These are phyloP conservation scores for Phallusia fumigata DNA, from an alignment of 23 tunicate genomes.

Conservation along the genomic window DNA sequence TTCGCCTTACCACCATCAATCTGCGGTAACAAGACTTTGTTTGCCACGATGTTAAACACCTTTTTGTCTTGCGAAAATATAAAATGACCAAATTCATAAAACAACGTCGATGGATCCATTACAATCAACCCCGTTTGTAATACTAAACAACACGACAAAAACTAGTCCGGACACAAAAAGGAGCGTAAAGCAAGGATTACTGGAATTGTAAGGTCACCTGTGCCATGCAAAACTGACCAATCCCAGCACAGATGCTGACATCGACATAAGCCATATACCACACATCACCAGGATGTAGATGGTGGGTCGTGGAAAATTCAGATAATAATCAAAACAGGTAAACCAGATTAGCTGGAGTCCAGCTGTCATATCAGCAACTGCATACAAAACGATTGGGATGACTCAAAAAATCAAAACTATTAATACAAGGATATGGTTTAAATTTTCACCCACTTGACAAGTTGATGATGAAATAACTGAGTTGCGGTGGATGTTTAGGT, in stretches of 20 bases:
- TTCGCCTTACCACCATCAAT: constrained; percentile 24
- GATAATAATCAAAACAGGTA: constrained; percentile 51
- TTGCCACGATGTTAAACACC: not conserved
- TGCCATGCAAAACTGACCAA: constrained; percentile 55
- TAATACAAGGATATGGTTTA: not conserved
- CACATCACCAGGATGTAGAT: constrained; percentile 60
- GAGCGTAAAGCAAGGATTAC: no score
- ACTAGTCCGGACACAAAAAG: no score
- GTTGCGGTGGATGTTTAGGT: constrained; percentile 53
- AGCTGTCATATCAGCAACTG: constrained; percentile 76
- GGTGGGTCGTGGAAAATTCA: constrained; percentile 15
- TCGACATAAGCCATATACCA: constrained; percentile 70
- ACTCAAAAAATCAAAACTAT: not conserved
- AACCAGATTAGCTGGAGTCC: constrained; percentile 84
- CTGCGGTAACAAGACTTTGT: constrained; percentile 12
- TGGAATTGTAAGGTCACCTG: constrained; percentile 31
- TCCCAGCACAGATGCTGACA: constrained; percentile 62
- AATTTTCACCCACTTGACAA: constrained; percentile 39
- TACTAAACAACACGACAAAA: no score
- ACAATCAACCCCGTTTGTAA: no score
- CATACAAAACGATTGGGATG: not conserved
- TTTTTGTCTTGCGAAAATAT: no score
- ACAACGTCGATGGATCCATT: no score
- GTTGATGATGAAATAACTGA: constrained; percentile 66
- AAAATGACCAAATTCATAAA: no score